Evolutionary conservation across 2,888 invertebrate genomes (phyloP), one percentile per base, ranked within the genome.

Genomic region (Lordiphosa andalusiaca): DNA sequence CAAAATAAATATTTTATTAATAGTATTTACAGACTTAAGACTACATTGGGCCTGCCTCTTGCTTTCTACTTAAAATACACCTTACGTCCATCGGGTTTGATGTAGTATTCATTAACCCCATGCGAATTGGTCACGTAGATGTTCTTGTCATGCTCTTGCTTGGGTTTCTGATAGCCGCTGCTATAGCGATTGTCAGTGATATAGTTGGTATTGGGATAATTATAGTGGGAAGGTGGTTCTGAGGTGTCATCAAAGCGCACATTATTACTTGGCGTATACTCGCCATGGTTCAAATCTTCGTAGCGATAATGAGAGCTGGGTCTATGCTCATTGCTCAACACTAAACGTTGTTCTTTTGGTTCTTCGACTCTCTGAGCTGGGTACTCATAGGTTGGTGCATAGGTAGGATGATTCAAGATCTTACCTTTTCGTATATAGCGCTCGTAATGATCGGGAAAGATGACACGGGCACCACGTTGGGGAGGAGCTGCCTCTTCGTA

Each of bases 371-470:
- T 9, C 2, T 47, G 38, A 6, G 59, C 44, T 5, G 71, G 59
- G 48, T 84, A 74, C 4, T 67, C 70, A 40, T 75, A 78, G 48
- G 69, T 72, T 55, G 67, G 73, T 3, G 75, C 86, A 53, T 85
- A 78, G 19, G 71, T 71, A 4, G 87, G 87, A 39, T 78, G 73
- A 59, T 84, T 88, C 9, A 89, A 63, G 30, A 89, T 89, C 73
- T 86, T 88, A 0, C 87, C 88, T 12, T 72, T 73, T 19, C 88
- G 86, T 53, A 86, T 81, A 39, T 80, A 71, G 13, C 68, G 67
- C 6, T 86, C 81, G 16, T 87, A 87, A 58, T 92, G 89, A 71
- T 91, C 91, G 3, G 92, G 91, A 69, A 91, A 92, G 44, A 91
- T 89, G 66, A 90, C 88, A 53, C 86, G 76, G 6, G 82, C 74